phyloP scores from a whole-genome alignment of 2,797 vertebrate genomes.

The Pachyuromys duprasi region DNA sequence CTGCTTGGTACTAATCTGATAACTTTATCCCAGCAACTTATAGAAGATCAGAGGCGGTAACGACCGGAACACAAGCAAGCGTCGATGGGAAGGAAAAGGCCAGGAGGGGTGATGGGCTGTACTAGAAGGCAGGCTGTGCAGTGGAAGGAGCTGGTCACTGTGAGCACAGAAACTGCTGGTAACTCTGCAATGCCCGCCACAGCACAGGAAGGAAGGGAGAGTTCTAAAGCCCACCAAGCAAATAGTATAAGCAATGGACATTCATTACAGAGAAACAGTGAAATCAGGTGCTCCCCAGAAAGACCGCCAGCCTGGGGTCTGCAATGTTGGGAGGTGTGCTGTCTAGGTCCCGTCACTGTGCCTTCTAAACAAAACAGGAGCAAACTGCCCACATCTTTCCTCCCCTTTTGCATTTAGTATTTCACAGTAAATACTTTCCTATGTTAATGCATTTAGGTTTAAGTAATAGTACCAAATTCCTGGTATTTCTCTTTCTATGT shows the following conservation, averaged over 20 bases:
- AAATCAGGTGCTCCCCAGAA: neutral
- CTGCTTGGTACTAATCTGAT: neutral
- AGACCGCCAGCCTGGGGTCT: neutral
- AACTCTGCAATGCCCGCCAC: neutral
- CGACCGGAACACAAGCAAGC: neutral
- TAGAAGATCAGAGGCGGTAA: neutral
- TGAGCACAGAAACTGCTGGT: fast-evolving
- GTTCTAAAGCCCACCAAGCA: neutral
- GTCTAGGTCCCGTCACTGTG: neutral
- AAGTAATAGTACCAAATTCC: neutral
- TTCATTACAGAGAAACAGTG: neutral
- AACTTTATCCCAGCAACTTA: neutral
- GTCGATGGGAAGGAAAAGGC: neutral
- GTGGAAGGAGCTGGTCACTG: neutral
- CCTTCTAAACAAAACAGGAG: neutral
- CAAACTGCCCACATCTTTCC: neutral
- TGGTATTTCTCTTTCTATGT: neutral
- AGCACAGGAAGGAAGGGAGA: neutral
- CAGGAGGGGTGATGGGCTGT: no score
- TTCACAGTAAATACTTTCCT: neutral
- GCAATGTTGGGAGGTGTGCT: neutral
- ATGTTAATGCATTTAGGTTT: neutral
- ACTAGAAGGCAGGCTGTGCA: neutral
- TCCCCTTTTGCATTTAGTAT: neutral
- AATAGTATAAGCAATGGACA: neutral